phyloP scores from a whole-genome alignment of 2,113 vertebrate genomes.

The Vireo altiloquus region DNA sequence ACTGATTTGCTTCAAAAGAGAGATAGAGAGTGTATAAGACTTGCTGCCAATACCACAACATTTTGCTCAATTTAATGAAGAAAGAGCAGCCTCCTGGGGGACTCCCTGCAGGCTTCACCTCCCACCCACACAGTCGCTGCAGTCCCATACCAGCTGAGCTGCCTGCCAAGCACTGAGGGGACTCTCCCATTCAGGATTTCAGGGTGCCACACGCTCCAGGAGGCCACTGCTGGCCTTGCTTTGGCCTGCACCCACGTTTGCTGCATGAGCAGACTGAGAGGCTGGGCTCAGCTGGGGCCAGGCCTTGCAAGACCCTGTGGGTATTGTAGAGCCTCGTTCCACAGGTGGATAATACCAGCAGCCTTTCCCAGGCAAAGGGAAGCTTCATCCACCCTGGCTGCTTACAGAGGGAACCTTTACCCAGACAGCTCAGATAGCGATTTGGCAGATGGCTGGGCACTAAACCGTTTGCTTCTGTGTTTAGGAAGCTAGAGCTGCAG shows the following conservation, averaged over 20 bases:
- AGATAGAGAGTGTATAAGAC: background rate
- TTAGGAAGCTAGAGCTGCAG: background rate
- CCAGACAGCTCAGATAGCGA: background rate
- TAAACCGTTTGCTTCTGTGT: accelerated
- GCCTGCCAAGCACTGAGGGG: accelerated
- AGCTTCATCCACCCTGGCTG: background rate
- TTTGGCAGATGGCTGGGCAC: background rate
- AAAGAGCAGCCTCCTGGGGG: background rate
- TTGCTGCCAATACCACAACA: background rate
- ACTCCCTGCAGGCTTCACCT: background rate
- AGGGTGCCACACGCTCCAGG: accelerated
- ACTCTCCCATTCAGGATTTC: background rate
- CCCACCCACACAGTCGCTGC: accelerated
- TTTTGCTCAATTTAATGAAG: background rate
- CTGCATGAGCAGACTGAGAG: background rate
- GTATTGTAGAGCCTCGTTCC: accelerated
- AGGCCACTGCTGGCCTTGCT: accelerated
- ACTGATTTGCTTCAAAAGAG: background rate
- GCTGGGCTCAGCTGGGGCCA: accelerated
- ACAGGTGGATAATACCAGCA: accelerated
- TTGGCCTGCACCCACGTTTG: accelerated
- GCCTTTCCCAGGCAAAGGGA: background rate
- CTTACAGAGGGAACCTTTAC: background rate
- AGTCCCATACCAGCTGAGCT: accelerated
- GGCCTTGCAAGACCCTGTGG: accelerated